Percentiles rank a stretch among this genome's conserved stretches.
Conservation (phyloP, 2,888 invertebrate species). For the Drosophila kambysellisi region DNA sequence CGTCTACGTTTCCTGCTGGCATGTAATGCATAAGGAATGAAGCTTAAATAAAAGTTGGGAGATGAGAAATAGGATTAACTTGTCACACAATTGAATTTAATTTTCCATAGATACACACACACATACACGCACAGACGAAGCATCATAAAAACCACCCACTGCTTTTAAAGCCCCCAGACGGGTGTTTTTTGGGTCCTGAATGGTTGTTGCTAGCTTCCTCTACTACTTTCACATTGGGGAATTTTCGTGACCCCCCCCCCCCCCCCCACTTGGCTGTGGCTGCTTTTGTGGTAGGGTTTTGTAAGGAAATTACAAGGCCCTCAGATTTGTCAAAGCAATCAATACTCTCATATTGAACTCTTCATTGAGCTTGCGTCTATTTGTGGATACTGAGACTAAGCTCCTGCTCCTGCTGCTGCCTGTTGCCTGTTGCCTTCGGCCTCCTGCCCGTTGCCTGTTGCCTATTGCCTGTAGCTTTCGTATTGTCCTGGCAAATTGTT, state of each 20-base stretch:
- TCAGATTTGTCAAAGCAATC: constrained; percentile 77
- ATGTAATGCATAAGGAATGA: constrained; percentile 81
- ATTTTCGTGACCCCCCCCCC: not conserved
- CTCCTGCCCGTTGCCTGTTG: not conserved
- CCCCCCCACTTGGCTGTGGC: constrained; percentile 11
- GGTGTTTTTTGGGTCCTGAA: constrained; percentile 18
- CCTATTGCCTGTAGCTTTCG: not conserved
- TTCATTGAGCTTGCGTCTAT: constrained; percentile 25
- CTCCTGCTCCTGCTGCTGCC: not conserved
- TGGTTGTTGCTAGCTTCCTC: constrained; percentile 38
- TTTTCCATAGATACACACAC: constrained; percentile 73
- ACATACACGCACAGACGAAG: constrained; percentile 33
- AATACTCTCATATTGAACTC: constrained; percentile 53
- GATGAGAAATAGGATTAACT: constrained; percentile 83
- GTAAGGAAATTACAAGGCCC: constrained; percentile 72
- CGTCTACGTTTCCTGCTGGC: constrained; percentile 29
- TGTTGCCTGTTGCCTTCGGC: not conserved
- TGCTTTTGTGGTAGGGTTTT: constrained; percentile 55
- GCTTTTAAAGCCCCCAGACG: constrained; percentile 1
- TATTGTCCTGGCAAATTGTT: constrained; percentile 46
- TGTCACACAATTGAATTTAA: constrained; percentile 84
- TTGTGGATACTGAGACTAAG: constrained; percentile 9
- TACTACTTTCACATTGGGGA: constrained; percentile 66
- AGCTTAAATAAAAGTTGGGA: constrained; percentile 81
- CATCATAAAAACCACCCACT: constrained; percentile 50